phyloP scores from a whole-genome alignment of 2,888 invertebrate genomes.

The Colletes collaris region DNA sequence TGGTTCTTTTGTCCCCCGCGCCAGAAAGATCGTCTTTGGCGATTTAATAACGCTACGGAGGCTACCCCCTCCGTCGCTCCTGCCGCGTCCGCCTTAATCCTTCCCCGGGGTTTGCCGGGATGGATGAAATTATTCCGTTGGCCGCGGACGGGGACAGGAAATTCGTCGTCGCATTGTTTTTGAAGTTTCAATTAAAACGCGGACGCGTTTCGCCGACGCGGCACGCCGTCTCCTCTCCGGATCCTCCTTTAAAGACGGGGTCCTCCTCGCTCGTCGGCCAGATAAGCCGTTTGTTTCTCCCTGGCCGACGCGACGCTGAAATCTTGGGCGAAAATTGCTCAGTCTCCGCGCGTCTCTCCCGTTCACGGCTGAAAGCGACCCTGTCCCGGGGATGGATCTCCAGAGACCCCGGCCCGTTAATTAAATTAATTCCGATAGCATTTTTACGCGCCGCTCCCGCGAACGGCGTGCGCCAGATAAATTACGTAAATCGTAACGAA shows the following conservation, averaged over 20 bases:
- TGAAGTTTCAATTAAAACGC: slow-evolving; percentile 46
- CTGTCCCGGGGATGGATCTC: slow-evolving; percentile 25
- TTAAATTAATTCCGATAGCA: slow-evolving; percentile 37
- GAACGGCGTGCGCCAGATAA: slow-evolving; percentile 32
- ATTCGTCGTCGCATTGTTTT: slow-evolving; percentile 49
- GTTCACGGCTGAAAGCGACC: background rate
- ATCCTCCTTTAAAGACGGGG: slow-evolving; percentile 6
- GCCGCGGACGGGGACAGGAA: slow-evolving; percentile 9
- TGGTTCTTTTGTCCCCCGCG: slow-evolving; percentile 13
- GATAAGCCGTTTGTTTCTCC: slow-evolving; percentile 5
- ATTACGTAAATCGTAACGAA: slow-evolving; percentile 30
- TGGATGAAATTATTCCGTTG: slow-evolving; percentile 55
- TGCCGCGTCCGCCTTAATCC: slow-evolving; percentile 39
- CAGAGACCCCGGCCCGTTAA: slow-evolving; percentile 31
- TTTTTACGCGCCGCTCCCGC: slow-evolving; percentile 35
- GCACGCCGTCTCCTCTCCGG: slow-evolving; percentile 1
- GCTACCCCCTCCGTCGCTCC: slow-evolving; percentile 9
- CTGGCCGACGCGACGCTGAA: background rate
- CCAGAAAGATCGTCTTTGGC: slow-evolving; percentile 60
- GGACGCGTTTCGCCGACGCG: slow-evolving; percentile 28
- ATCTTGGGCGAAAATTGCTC: slow-evolving; percentile 31
- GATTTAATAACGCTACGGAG: slow-evolving; percentile 64
- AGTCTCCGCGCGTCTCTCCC: slow-evolving; percentile 29
- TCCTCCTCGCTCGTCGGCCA: background rate
- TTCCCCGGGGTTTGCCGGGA: slow-evolving; percentile 15